phyloP scores from a whole-genome alignment of 2,797 vertebrate species.

The Synaphobranchus kaupii region DNA sequence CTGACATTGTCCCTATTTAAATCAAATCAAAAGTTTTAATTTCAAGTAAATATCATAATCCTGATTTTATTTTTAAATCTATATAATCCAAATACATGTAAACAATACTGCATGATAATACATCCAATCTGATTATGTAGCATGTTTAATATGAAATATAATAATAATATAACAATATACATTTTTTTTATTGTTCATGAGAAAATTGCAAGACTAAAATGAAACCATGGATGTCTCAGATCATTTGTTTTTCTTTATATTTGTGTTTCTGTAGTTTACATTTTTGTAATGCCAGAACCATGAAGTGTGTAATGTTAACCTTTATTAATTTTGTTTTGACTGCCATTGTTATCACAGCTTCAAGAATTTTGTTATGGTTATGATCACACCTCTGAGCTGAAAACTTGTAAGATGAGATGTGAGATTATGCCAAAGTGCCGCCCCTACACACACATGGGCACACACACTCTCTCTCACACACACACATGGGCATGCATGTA shows the following conservation, averaged over 20 bases:
- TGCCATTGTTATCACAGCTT: constrained; percentile 1
- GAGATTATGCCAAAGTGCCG: not conserved
- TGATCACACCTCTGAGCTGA: not conserved
- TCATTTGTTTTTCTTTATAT: not conserved
- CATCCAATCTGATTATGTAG: not conserved
- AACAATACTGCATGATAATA: not conserved
- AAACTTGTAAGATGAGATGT: not conserved
- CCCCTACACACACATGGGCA: not conserved
- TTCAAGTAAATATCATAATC: not conserved
- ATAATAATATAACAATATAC: too few relatives aligned
- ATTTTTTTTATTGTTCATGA: not conserved
- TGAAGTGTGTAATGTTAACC: not conserved
- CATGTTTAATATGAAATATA: not conserved
- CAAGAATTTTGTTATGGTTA: constrained; percentile 14
- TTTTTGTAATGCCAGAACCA: not conserved
- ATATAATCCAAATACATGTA: not conserved
- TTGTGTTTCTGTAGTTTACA: constrained; percentile 1
- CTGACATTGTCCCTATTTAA: not conserved
- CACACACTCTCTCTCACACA: too few relatives aligned
- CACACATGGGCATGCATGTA: too few relatives aligned
- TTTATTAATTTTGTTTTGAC: constrained; percentile 9
- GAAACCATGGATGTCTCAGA: not conserved
- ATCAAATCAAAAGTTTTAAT: not conserved
- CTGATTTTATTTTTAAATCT: too few relatives aligned
- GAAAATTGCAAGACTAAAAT: not conserved